Conservation (phyloP, 2,888 invertebrate genomes). For the Tineola bisselliella region DNA sequence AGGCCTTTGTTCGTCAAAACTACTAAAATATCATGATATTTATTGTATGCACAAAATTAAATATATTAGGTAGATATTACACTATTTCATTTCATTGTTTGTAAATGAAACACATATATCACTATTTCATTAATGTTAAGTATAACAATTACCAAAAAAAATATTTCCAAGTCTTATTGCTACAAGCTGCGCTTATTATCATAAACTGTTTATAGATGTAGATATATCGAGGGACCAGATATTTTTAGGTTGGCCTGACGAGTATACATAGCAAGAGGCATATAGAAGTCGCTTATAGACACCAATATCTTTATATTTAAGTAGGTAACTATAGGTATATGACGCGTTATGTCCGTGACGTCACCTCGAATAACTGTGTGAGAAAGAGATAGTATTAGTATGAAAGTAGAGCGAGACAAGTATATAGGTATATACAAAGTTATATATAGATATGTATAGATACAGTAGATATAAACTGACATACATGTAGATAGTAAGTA, state of each 20-base stretch:
- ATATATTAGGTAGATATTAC: too few relatives aligned
- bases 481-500: not conserved
- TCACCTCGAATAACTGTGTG: slow-evolving; percentile 11
- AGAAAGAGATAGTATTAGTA: not conserved
- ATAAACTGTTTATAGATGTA: not conserved
- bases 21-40: too few relatives aligned
- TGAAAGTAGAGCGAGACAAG: slow-evolving; percentile 11
- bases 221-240: not conserved
- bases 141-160: not conserved
- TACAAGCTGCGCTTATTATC: not conserved
- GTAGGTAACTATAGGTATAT: slow-evolving; percentile 9
- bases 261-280: not conserved
- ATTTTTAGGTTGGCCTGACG: not conserved
- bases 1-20: not conserved
- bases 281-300: slow-evolving; percentile 4
- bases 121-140: too few relatives aligned
- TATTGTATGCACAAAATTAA: too few relatives aligned
- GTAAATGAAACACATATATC: too few relatives aligned
- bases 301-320: not conserved
- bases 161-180: not conserved
- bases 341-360: slow-evolving; percentile 11
- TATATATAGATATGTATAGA: slow-evolving; percentile 8
- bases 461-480: slow-evolving; percentile 6
- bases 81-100: too few relatives aligned
- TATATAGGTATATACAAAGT: slow-evolving; percentile 1